Conservation (phyloP, 2,797 vertebrate genomes). For the Lithobates sylvaticus region DNA sequence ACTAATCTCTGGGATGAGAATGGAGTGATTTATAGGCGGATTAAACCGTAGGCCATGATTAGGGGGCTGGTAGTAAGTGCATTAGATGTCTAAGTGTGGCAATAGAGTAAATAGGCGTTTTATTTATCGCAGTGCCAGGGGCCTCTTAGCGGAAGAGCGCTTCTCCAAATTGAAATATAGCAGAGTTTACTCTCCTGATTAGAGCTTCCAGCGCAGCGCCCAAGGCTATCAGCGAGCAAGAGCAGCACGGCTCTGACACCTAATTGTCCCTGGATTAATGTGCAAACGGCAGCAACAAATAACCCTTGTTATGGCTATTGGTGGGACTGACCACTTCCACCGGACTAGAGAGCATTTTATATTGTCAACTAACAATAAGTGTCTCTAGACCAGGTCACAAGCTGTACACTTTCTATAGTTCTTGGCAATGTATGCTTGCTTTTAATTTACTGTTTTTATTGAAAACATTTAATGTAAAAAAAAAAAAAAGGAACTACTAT, state of each 20-base stretch:
- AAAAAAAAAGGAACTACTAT: not conserved
- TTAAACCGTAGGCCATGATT: slow-evolving; percentile 93
- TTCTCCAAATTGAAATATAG: slow-evolving; percentile 99
- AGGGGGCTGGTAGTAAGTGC: slow-evolving; percentile 89
- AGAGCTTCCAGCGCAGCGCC: slow-evolving; percentile 95
- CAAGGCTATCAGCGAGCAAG: slow-evolving; percentile 96
- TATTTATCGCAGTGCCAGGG: slow-evolving; percentile 99
- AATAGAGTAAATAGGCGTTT: slow-evolving; percentile 99
- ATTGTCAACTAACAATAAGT: slow-evolving; percentile 22
- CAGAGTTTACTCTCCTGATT: slow-evolving; percentile 99
- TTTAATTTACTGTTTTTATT: not conserved
- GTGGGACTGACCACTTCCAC: slow-evolving; percentile 82
- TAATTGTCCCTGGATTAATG: slow-evolving; percentile 98
- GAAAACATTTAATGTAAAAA: not conserved
- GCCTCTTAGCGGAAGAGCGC: slow-evolving; percentile 99
- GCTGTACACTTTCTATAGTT: not conserved
- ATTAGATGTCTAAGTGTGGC: slow-evolving; percentile 92
- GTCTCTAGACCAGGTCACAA: not conserved
- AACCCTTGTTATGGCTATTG: slow-evolving; percentile 81
- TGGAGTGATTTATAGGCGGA: slow-evolving; percentile 91
- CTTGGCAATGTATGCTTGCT: not conserved
- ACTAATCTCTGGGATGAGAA: slow-evolving; percentile 93
- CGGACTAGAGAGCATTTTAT: slow-evolving; percentile 81
- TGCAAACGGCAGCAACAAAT: slow-evolving; percentile 86
- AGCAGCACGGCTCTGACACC: slow-evolving; percentile 90